These are phyloP conservation scores for Agonopterix arenella DNA, from an alignment of 2,888 invertebrate species.

Conservation along the genomic window DNA sequence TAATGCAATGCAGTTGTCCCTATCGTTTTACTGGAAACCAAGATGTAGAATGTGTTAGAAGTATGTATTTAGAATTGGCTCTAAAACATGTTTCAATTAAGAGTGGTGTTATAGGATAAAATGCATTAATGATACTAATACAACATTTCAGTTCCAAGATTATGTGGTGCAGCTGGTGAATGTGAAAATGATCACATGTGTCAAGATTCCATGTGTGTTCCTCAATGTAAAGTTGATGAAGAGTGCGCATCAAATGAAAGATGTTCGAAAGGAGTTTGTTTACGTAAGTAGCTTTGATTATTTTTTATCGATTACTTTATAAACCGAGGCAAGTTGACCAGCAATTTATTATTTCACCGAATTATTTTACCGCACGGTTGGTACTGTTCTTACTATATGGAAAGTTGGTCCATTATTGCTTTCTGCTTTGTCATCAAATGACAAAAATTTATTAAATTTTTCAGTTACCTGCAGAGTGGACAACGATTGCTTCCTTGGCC, in stretches of 20 bases:
- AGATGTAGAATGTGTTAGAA: slow-evolving; percentile 89
- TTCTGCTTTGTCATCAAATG: neutral
- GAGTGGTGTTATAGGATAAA: too few species aligned
- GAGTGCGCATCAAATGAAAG: slow-evolving; percentile 94
- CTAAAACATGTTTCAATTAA: too few species aligned
- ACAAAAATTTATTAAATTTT: slow-evolving; percentile 16
- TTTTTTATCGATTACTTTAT: too few species aligned
- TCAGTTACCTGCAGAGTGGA: slow-evolving; percentile 91
- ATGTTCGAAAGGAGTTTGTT: slow-evolving; percentile 88
- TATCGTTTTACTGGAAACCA: slow-evolving; percentile 91
- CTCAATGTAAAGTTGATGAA: slow-evolving; percentile 84
- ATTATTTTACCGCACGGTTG: too few species aligned
- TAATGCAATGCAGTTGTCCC: slow-evolving; percentile 89
- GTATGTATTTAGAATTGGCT: slow-evolving; percentile 61
- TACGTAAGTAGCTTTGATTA: slow-evolving; percentile 74
- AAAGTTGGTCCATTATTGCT: neutral
- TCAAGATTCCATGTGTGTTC: slow-evolving; percentile 88
- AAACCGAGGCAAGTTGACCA: too few species aligned
- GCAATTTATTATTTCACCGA: neutral
- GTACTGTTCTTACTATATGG: neutral
- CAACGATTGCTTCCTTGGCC: slow-evolving; percentile 94
- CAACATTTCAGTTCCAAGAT: slow-evolving; percentile 81
- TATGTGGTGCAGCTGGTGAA: slow-evolving; percentile 83
- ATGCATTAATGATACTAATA: neutral
- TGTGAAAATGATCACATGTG: slow-evolving; percentile 85